A percentile compares a stretch with the other conserved stretches of the same genome.
These are phyloP conservation scores for Drosophila auraria DNA, from an alignment of 1,140 invertebrate species.

Conservation along the genomic window DNA sequence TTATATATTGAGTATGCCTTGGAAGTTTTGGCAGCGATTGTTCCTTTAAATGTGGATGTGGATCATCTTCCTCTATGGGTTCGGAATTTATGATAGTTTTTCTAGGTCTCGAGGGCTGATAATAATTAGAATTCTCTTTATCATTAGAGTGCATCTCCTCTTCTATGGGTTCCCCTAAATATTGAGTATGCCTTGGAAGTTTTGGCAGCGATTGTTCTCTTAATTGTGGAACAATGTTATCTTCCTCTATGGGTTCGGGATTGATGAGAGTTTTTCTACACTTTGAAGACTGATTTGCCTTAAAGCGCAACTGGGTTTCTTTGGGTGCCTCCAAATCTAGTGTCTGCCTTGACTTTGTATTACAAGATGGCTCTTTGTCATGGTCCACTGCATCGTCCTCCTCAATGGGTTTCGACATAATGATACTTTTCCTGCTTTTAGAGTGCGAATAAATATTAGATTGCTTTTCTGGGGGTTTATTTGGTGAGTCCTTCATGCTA, in stretches of 20 bases:
- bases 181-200: neutral
- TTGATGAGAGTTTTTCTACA: neutral
- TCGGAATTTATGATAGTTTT: slow-evolving; percentile 24
- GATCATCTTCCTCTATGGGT: slow-evolving; percentile 27
- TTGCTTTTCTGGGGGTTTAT: neutral
- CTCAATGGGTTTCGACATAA: slow-evolving; percentile 1
- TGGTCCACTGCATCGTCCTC: neutral
- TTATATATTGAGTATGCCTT: neutral
- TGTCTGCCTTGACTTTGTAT: slow-evolving; percentile 15
- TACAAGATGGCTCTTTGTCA: neutral
- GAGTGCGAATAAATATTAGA: neutral
- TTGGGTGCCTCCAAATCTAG: slow-evolving; percentile 11
- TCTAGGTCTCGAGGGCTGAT: neutral
- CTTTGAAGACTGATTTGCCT: neutral
- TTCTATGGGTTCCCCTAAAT: neutral
- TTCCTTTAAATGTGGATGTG: neutral
- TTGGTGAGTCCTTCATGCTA: neutral
- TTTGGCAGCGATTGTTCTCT: neutral
- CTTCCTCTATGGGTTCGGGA: neutral
- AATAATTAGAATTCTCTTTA: neutral
- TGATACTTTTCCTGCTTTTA: slow-evolving; percentile 1
- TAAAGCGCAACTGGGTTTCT: neutral
- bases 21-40: neutral
- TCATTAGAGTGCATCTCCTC: neutral
- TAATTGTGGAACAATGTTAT: neutral